Evolutionary conservation across 2,797 vertebrate genomes (phyloP), one percentile per base, ranked within the genome.

Genomic region (Trichosurus vulpecula): DNA sequence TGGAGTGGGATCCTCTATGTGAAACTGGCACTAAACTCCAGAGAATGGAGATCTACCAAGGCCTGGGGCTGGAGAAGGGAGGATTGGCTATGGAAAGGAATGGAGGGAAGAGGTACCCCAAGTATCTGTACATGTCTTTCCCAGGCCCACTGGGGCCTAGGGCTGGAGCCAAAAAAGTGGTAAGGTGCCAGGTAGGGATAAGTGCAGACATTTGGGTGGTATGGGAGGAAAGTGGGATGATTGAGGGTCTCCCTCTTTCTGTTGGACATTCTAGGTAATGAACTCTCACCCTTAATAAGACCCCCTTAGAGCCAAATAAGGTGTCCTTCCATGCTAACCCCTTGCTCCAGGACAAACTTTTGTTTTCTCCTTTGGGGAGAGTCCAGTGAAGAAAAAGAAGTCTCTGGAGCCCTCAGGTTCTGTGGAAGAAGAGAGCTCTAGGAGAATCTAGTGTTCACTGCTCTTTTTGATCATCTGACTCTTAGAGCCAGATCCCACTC

Each of bases 371-470:
- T 87, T 87, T 1, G n/a, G 29, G 10, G 13, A 30, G 54, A 41
- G 19, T 0, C 10, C 10, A 19, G 16, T 3, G 12, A 16, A 25
- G 53, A 10, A 5, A 41, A 30, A 58, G 91, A 94, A 92, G 90
- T 81, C 47, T 66, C 35, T 57, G 53, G 90, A 41, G 57, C 54
- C 35, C 54, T 96, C 54, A 31, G 13, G 16, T 54, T 41, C 91
- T 94, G 74, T 16, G 27, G 89, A 90, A 95, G 97, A 47, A 81
- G 74, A 81, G 22, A 81, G 19, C 9, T 81, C 8, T 27, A 81
- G n/a, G 22, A 74, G 74, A 81, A 47, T 47, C 74, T 47, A 81
- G 19, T 22, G 6, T 2, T 81, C 74, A 11, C 9, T 25, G 22
- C 5, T 11, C 25, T 51, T 87, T 87, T 27, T 25, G 74, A 47